Percentiles rank a stretch among this genome's conserved stretches.
phyloP scores from a whole-genome alignment of 1,140 invertebrate genomes.

The Neotoxoptera formosana region DNA sequence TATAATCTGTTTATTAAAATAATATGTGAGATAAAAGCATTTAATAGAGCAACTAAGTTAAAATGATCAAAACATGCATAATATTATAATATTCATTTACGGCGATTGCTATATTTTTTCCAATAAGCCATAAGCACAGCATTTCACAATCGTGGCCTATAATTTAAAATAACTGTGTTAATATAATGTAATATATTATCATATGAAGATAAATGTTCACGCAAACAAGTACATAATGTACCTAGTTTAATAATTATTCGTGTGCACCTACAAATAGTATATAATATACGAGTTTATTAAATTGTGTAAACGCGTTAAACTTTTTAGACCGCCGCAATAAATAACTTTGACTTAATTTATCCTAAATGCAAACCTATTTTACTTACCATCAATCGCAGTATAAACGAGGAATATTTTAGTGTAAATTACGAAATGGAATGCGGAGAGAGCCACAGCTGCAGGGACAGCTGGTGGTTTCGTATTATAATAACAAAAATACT shows the following conservation, averaged over 20 bases:
- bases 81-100: neutral
- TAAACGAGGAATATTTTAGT: neutral
- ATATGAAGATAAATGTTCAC: neutral
- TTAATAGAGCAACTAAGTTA: neutral
- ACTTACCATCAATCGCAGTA: neutral
- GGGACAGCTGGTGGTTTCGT: no score
- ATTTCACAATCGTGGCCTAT: neutral
- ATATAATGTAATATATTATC: neutral
- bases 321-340: neutral
- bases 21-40: neutral
- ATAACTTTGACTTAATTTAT: neutral
- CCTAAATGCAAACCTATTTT: neutral
- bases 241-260: neutral
- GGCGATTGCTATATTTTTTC: neutral
- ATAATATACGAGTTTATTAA: conserved; percentile 3
- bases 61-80: neutral
- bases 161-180: conserved; percentile 35
- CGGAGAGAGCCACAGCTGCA: no score
- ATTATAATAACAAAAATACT: no score
- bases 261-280: neutral
- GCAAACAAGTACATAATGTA: neutral
- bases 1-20: neutral
- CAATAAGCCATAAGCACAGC: neutral
- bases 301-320: neutral
- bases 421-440: no score